Conservation (phyloP, 2,888 invertebrate genomes). For the Chesias legatella region DNA sequence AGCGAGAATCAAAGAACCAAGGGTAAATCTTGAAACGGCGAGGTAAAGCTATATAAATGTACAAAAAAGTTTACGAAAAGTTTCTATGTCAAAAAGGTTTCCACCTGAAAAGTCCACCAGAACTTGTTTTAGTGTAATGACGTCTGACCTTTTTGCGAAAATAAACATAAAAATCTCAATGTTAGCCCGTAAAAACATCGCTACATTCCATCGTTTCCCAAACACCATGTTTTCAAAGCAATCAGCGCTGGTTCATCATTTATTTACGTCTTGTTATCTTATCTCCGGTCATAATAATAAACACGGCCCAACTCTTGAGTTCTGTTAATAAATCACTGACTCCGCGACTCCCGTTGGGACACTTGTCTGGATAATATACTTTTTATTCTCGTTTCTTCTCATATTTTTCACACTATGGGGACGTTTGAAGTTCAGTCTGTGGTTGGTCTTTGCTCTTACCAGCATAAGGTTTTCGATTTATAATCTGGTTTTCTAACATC, state of each 20-base stretch:
- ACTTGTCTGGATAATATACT: slow-evolving; percentile 31
- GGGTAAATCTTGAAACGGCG: no score
- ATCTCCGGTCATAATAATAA: slow-evolving; percentile 40
- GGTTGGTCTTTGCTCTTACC: slow-evolving; percentile 18
- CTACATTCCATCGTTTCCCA: no score
- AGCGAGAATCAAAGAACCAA: no score
- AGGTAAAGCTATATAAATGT: no score
- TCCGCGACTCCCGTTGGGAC: slow-evolving; percentile 27
- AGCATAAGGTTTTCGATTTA: neutral
- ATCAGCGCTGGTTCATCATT: slow-evolving; percentile 25
- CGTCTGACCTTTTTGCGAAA: no score
- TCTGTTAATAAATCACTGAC: slow-evolving; percentile 45
- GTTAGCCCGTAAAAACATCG: no score
- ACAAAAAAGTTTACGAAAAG: no score
- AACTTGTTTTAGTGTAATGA: no score
- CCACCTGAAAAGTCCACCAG: no score
- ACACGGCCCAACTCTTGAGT: slow-evolving; percentile 31
- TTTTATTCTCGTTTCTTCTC: slow-evolving; percentile 32
- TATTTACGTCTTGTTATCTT: slow-evolving; percentile 38
- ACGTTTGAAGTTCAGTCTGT: slow-evolving; percentile 21
- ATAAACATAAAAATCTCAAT: no score
- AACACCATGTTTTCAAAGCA: slow-evolving; percentile 1
- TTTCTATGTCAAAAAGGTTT: no score
- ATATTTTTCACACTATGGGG: slow-evolving; percentile 22
- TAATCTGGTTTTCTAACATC: no score